phyloP scores from a whole-genome alignment of 2,797 vertebrate species.

The Syndactyla subalaris region DNA sequence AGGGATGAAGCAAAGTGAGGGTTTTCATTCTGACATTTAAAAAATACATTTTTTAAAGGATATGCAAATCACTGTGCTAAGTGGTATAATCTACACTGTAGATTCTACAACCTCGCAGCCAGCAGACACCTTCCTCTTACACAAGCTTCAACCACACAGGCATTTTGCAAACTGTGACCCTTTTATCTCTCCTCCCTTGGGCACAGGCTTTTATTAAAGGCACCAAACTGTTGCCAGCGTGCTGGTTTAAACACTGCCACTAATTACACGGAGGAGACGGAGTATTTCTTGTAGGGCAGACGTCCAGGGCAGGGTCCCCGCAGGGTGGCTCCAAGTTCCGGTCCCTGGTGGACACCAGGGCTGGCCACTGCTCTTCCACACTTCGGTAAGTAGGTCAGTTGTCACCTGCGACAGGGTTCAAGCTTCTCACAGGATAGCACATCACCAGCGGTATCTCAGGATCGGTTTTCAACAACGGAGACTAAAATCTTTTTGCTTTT shows the following conservation, averaged over 20 bases:
- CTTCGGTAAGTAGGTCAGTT: slow-evolving; percentile 71
- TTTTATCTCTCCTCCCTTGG: not conserved
- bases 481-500: slow-evolving; percentile 56
- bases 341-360: not conserved
- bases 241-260: slow-evolving; percentile 18
- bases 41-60: not conserved
- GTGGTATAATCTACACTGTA: not conserved
- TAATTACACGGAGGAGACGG: slow-evolving; percentile 48
- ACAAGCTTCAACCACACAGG: not conserved
- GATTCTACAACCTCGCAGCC: not conserved
- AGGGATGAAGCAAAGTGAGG: not conserved
- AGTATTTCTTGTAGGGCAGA: slow-evolving; percentile 15
- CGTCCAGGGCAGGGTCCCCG: not conserved
- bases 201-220: not conserved
- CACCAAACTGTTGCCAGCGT: slow-evolving; percentile 2
- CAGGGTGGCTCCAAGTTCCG: accelerated
- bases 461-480: slow-evolving; percentile 75
- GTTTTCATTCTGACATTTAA: not conserved
- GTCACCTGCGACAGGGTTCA: slow-evolving; percentile 50
- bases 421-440: slow-evolving; percentile 37
- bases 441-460: slow-evolving; percentile 14
- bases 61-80: not conserved
- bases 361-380: not conserved
- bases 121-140: not conserved
- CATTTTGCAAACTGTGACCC: not conserved